Percentiles rank a stretch among this genome's conserved stretches.
Evolutionary conservation across 2,888 invertebrate species (phyloP).

Genomic region (Caenorhabditis doughertyi): DNA sequence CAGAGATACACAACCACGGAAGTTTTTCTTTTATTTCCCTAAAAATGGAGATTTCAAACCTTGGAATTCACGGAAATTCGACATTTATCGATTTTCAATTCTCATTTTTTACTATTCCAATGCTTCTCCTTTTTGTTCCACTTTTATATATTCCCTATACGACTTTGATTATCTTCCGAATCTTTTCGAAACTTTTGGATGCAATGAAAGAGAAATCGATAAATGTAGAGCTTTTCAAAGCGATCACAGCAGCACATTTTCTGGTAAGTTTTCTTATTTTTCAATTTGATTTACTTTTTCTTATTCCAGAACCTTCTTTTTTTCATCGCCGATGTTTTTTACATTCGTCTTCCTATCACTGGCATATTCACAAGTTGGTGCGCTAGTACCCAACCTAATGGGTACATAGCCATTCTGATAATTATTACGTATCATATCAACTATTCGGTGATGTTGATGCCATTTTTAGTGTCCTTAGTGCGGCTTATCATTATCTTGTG

Average conservation of each 20-base stretch:
- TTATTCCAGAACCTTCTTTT: conserved; percentile 13
- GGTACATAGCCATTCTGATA: conserved; percentile 3
- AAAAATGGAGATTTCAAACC: no score
- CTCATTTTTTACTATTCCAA: not conserved
- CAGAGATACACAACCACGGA: no score
- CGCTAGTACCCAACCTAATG: conserved; percentile 11
- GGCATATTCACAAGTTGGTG: conserved; percentile 33
- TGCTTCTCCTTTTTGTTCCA: not conserved
- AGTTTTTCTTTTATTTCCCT: no score
- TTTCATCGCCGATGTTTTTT: conserved; percentile 25
- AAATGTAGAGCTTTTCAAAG: conserved; percentile 14
- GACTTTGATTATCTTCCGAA: not conserved
- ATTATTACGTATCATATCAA: conserved; percentile 36
- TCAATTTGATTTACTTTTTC: no score
- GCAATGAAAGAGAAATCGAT: not conserved
- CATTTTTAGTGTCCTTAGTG: conserved; percentile 3
- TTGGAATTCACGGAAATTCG: not conserved
- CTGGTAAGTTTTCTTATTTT: no score
- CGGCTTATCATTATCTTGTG: conserved; percentile 8
- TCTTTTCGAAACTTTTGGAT: not conserved
- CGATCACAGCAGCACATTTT: not conserved
- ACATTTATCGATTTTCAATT: not conserved
- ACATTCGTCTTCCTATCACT: conserved; percentile 27
- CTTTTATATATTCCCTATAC: conserved; percentile 13
- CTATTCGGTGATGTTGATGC: conserved; percentile 26